Evolutionary conservation across 2,797 vertebrate genomes (phyloP).

Genomic region (Mormyrus hasselquistii): DNA sequence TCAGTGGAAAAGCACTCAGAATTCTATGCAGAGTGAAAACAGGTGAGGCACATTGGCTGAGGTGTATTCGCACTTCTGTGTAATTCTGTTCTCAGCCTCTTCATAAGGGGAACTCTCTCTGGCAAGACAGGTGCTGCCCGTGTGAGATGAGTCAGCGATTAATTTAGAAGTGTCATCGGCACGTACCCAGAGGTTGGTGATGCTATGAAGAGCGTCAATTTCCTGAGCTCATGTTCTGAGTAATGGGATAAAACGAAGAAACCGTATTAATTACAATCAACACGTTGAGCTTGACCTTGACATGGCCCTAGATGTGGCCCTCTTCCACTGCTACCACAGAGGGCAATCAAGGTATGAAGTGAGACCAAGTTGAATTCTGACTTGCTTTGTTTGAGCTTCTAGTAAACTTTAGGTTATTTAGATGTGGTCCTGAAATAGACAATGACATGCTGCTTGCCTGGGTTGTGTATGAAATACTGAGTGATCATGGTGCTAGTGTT

Average conservation of each 20-base stretch:
- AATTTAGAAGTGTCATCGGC: not conserved
- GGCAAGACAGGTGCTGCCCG: slow-evolving; percentile 6
- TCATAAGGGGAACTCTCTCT: slow-evolving; percentile 1
- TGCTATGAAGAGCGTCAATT: not conserved
- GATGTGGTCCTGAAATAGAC: not conserved
- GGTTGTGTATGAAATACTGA: not conserved
- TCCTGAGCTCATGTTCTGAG: not conserved
- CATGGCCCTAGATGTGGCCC: not conserved
- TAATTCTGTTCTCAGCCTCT: not conserved
- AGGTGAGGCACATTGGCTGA: slow-evolving; percentile 12
- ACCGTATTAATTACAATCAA: not conserved
- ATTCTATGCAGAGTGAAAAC: slow-evolving; percentile 8
- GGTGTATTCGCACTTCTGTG: not conserved
- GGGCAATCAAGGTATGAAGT: not conserved
- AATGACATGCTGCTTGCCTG: not conserved
- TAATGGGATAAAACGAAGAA: not conserved
- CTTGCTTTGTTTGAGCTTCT: not conserved
- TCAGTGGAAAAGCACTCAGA: slow-evolving; percentile 1
- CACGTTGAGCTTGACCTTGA: not conserved
- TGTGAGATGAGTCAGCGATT: slow-evolving; percentile 13
- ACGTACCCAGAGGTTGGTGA: not conserved
- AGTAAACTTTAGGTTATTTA: not conserved
- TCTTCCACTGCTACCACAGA: not conserved
- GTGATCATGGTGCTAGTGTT: not conserved
- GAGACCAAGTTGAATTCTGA: not conserved